phyloP scores from a whole-genome alignment of 2,888 invertebrate genomes.

The Aproaerema taeniolella region DNA sequence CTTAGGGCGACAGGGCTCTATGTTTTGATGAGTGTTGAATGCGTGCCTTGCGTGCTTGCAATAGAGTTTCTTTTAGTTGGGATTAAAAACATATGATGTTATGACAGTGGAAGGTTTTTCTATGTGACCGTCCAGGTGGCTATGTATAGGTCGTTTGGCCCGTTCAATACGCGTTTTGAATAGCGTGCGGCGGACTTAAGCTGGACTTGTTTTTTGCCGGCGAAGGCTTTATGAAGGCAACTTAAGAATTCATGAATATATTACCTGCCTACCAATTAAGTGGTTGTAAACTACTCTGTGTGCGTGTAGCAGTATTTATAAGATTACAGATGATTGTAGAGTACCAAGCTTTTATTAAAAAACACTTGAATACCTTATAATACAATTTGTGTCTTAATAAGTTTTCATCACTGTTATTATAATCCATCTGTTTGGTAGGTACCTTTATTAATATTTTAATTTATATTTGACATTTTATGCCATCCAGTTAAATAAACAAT shows the following conservation, averaged over 20 bases:
- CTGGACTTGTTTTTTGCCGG: slow-evolving; percentile 43
- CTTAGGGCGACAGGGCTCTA: slow-evolving; percentile 66
- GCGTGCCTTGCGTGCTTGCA: slow-evolving; percentile 31
- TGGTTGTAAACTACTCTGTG: slow-evolving; percentile 7
- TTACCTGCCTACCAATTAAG: slow-evolving; percentile 27
- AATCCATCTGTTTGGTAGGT: no score
- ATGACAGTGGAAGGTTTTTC: slow-evolving; percentile 48
- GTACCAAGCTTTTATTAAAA: not conserved
- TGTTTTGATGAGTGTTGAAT: slow-evolving; percentile 30
- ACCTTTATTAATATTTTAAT: no score
- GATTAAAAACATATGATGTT: slow-evolving; percentile 34
- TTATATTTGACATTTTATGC: no score
- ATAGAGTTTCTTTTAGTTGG: slow-evolving; percentile 43
- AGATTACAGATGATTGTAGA: slow-evolving; percentile 8
- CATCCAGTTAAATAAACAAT: no score
- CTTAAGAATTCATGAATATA: slow-evolving; percentile 32
- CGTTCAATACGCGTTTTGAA: slow-evolving; percentile 56
- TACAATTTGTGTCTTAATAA: no score
- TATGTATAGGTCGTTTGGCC: slow-evolving; percentile 68
- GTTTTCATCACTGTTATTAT: no score
- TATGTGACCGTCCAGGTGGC: slow-evolving; percentile 76
- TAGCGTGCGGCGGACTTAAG: slow-evolving; percentile 50
- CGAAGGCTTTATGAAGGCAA: slow-evolving; percentile 49
- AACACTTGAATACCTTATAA: no score
- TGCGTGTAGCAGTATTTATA: not conserved